Conservation (phyloP, 2,888 invertebrate species). For the Hydroisotoma schaefferi region DNA sequence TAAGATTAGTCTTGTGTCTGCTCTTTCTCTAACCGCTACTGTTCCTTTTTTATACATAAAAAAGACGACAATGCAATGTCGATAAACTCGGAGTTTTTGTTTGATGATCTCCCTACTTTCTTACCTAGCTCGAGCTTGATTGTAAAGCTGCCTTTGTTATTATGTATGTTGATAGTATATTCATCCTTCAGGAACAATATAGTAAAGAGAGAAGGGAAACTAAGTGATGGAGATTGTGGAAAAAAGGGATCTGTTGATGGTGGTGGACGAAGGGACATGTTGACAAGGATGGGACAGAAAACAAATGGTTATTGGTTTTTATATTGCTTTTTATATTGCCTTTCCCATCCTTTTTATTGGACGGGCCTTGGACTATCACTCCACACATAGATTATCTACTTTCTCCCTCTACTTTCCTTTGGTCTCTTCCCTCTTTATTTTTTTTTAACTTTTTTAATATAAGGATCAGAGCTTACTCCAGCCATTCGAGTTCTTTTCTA, state of each 20-base stretch:
- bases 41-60: not conserved
- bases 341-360: slow-evolving; percentile 11
- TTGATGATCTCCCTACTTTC: slow-evolving; percentile 6
- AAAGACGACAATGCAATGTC: not conserved
- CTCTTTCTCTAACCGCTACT: not conserved
- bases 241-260: too few species aligned
- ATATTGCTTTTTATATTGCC: slow-evolving; percentile 19
- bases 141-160: too few species aligned
- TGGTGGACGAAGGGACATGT: slow-evolving; percentile 4
- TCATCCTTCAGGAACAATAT: too few species aligned
- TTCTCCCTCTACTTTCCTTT: too few species aligned
- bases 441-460: too few species aligned
- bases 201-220: too few species aligned
- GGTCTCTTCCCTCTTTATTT: too few species aligned
- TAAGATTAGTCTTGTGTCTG: too few species aligned
- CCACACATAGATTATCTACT: not conserved
- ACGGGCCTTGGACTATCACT: not conserved
- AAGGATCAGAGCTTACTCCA: too few species aligned
- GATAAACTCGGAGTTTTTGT: slow-evolving; percentile 1
- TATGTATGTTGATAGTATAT: too few species aligned
- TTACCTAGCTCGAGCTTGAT: too few species aligned
- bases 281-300: slow-evolving; percentile 12
- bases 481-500: not conserved
- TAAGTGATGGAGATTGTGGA: slow-evolving; percentile 2
- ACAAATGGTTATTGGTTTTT: slow-evolving; percentile 20